phyloP scores from a whole-genome alignment of 1,140 invertebrate genomes.

The Cotesia typhae region DNA sequence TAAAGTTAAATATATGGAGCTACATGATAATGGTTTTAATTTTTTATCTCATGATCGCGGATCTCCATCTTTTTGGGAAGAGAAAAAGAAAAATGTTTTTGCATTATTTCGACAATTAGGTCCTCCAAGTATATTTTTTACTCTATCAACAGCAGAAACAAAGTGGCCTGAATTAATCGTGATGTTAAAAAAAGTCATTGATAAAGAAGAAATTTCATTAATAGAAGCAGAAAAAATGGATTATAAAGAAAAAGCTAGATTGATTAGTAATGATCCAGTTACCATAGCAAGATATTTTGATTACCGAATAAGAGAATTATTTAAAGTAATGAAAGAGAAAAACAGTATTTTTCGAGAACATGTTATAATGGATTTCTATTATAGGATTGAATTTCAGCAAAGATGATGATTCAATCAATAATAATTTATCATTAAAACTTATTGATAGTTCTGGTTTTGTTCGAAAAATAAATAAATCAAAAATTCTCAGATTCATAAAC shows the following conservation, averaged over 20 bases:
- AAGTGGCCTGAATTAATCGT: conserved; percentile 3
- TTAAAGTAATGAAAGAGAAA: conserved; percentile 12
- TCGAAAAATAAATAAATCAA: conserved; percentile 8
- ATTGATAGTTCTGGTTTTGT: too few species aligned
- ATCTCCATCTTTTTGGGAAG: conserved; percentile 8
- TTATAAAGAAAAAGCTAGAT: background rate
- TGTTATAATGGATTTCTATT: conserved; percentile 44
- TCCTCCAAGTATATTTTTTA: conserved; percentile 8
- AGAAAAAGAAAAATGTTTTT: conserved; percentile 7
- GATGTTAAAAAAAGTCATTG: background rate
- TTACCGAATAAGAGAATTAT: conserved; percentile 4
- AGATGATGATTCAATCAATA: conserved; percentile 31
- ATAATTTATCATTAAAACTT: background rate
- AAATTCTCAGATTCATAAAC: conserved; percentile 30
- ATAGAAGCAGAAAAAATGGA: background rate
- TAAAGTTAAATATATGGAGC: background rate
- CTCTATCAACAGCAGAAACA: background rate
- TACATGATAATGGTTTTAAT: conserved; percentile 8
- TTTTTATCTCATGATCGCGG: conserved; percentile 14
- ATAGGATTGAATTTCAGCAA: conserved; percentile 63
- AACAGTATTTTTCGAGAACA: conserved; percentile 14
- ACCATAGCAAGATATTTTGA: background rate
- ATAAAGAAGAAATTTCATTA: background rate
- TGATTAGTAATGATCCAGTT: background rate
- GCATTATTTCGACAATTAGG: conserved; percentile 1